Evolutionary conservation across 2,797 vertebrate genomes (phyloP), one percentile per base, ranked within the genome.

Genomic region (Halcyon badia): DNA sequence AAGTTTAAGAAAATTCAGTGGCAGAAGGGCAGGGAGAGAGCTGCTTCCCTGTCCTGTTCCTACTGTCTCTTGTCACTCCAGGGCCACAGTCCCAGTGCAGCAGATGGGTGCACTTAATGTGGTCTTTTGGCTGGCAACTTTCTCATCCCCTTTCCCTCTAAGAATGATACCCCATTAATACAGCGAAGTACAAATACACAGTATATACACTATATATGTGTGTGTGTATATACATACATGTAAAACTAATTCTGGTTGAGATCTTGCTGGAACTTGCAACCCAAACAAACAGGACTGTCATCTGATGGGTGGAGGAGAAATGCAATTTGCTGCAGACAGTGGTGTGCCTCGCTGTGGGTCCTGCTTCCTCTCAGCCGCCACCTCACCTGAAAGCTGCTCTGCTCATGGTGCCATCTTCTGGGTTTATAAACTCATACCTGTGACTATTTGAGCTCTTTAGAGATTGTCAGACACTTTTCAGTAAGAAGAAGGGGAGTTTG

Each of bases 401-500:
- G 73, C 39, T 84, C 80, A 37, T 66, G 51, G 31, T 90, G 52
- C 64, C 26, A 7, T 66, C 44, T 76, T 84, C 73, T 82, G 52
- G 37, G 4, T 71, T 68, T 95, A 46, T 65, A 92, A 89, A 84
- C 70, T 78, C 39, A 8, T 12, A 16, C 26, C 49, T 79, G 44
- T 0, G 1, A 71, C 48, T 3, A 5, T 61, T 48, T 85, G 44
- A 30, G 41, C 41, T 93, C 51, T 49, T 76, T 79, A 73, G 48
- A 49, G 10, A 20, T 61, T 49, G 35, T 21, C n/a, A 72, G 35
- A 51, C 62, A 66, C 54, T 91, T 48, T 48, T 90, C 3, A 61
- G 5, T 58, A 82, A 94, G 79, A 87, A 58, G 83, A 83, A 88
- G 86, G 33, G 31, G 65, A 91, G n/a, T 77, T 93, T 49, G 24